These are phyloP conservation scores for Salvelinus fontinalis DNA, from an alignment of 2,113 vertebrate genomes.

Conservation along the genomic window DNA sequence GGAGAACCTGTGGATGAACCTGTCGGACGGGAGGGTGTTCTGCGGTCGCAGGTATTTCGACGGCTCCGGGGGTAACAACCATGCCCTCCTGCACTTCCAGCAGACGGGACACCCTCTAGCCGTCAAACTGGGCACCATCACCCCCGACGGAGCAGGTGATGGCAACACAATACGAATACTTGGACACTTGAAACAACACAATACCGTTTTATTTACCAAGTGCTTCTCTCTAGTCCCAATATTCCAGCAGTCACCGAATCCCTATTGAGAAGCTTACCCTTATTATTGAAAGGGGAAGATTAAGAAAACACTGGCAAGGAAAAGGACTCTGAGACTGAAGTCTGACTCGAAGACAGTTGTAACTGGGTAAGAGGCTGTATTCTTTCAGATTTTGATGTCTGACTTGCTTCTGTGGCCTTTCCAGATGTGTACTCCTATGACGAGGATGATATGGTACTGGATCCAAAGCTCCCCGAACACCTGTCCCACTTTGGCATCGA, in stretches of 20 bases:
- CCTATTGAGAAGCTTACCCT: too few species aligned
- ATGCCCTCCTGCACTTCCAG: conserved; percentile 89
- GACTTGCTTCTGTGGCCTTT: conserved; percentile 21
- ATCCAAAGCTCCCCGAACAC: conserved; percentile 92
- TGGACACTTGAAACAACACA: background rate
- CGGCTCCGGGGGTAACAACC: conserved; percentile 95
- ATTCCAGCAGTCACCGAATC: too few species aligned
- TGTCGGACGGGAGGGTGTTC: conserved; percentile 92
- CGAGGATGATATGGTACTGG: conserved; percentile 97
- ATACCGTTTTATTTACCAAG: background rate
- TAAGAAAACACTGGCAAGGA: too few species aligned
- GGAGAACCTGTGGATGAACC: conserved; percentile 98
- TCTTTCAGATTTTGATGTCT: background rate
- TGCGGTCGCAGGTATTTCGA: conserved; percentile 97
- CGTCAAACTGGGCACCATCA: conserved; percentile 97
- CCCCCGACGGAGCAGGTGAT: conserved; percentile 92
- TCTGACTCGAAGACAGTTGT: too few species aligned
- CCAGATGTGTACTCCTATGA: conserved; percentile 96
- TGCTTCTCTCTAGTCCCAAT: background rate
- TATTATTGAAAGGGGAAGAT: too few species aligned
- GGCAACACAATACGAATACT: background rate
- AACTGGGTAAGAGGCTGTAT: too few species aligned
- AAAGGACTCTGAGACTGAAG: too few species aligned
- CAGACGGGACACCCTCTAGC: conserved; percentile 90
- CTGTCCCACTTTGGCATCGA: conserved; percentile 94